Evolutionary conservation across 1,140 invertebrate species (phyloP).

Genomic region (Drosophila auraria): DNA sequence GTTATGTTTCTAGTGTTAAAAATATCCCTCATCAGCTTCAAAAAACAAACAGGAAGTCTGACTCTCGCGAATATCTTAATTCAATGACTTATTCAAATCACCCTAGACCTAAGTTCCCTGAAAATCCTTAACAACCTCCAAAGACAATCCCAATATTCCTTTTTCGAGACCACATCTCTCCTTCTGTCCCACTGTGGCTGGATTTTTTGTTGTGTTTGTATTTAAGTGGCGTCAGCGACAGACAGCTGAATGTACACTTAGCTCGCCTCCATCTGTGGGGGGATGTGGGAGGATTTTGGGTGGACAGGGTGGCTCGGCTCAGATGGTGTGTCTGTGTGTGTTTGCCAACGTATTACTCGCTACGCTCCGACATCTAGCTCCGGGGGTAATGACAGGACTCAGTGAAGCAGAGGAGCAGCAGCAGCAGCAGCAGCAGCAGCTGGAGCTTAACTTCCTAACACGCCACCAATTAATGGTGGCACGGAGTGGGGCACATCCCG

Average conservation of each 20-base stretch:
- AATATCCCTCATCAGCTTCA: no score
- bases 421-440: constrained; percentile 31
- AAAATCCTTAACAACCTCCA: neutral
- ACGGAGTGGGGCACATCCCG: constrained; percentile 7
- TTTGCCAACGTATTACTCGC: constrained; percentile 64
- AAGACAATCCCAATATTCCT: neutral
- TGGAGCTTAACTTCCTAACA: constrained; percentile 66
- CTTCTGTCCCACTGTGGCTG: constrained; percentile 33
- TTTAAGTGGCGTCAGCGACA: constrained; percentile 65
- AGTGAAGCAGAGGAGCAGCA: constrained; percentile 45
- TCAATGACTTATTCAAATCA: neutral
- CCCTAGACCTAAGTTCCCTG: no score
- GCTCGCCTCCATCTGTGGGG: constrained; percentile 33
- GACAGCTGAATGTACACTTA: constrained; percentile 66
- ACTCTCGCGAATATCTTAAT: no score
- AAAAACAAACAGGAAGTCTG: no score
- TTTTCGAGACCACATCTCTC: neutral
- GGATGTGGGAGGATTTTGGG: constrained; percentile 10
- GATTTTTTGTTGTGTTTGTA: constrained; percentile 47
- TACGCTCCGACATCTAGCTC: constrained; percentile 51
- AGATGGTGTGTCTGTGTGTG: constrained; percentile 17
- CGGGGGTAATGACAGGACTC: constrained; percentile 58
- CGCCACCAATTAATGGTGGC: constrained; percentile 61
- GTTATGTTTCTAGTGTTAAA: no score
- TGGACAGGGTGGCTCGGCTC: constrained; percentile 2